Conservation (phyloP, 2,113 vertebrate species). For the Vicugna pacos region DNA sequence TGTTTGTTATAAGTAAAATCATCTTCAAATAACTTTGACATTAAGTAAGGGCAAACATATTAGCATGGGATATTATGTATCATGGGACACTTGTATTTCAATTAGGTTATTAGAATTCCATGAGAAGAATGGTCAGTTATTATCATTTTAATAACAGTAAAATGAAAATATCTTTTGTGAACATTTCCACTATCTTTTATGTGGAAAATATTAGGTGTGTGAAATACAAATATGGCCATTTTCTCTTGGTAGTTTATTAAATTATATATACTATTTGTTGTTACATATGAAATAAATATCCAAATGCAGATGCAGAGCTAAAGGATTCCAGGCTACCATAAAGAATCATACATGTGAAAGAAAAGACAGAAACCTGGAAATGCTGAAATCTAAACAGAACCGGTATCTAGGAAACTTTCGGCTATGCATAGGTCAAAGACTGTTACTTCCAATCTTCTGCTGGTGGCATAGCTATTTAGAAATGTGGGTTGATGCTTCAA, state of each 20-base stretch:
- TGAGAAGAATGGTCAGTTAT: not conserved
- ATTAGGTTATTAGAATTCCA: not conserved
- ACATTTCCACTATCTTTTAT: not conserved
- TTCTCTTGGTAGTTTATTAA: slow-evolving; percentile 36
- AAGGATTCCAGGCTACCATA: not conserved
- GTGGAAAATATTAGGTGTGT: not conserved
- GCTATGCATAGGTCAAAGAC: not conserved
- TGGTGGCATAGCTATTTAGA: not conserved
- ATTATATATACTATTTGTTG: not conserved
- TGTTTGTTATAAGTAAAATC: slow-evolving; percentile 30
- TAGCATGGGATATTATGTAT: not conserved
- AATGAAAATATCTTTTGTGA: not conserved
- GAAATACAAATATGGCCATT: not conserved
- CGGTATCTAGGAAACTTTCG: not conserved
- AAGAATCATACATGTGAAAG: not conserved
- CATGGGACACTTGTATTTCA: not conserved
- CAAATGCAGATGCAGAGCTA: not conserved
- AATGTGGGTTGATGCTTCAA: not conserved
- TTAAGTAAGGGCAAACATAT: not conserved
- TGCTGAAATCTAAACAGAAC: not conserved
- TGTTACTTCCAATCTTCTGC: not conserved
- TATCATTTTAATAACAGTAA: not conserved
- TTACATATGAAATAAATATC: not conserved
- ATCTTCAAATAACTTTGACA: slow-evolving; percentile 12
- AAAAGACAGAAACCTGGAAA: not conserved